Conservation (phyloP, 64 coral and sea anemone genomes). For the Cladopsammia gracilis region DNA sequence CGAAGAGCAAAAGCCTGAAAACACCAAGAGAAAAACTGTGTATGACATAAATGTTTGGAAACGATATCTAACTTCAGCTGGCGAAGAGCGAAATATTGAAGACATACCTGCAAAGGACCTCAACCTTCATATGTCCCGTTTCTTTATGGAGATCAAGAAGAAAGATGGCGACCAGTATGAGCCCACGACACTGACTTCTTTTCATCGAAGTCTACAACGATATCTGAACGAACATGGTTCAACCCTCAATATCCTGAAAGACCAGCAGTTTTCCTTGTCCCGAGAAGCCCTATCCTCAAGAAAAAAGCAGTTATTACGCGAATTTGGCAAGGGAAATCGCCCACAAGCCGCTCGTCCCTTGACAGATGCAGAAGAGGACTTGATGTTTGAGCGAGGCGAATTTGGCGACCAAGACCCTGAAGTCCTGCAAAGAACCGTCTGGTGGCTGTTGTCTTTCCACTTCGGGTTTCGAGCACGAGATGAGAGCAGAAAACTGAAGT, state of each 20-base stretch:
- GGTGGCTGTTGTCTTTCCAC: constrained; percentile 40
- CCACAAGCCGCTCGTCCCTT: neutral
- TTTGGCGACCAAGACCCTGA: constrained; percentile 36
- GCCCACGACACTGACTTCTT: too few relatives aligned
- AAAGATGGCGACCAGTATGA: too few relatives aligned
- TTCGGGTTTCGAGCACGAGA: constrained; percentile 29
- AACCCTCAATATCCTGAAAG: neutral
- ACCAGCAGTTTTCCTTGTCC: neutral
- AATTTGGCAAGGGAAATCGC: neutral
- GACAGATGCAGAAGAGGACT: constrained; percentile 40
- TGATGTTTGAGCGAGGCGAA: constrained; percentile 20
- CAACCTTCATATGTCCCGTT: too few relatives aligned
- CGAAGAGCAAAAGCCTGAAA: constrained; percentile 19
- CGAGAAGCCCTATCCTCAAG: neutral
- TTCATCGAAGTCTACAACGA: too few relatives aligned
- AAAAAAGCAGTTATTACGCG: neutral
- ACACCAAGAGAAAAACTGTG: neutral
- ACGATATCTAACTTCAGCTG: too few relatives aligned
- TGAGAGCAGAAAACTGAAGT: too few relatives aligned
- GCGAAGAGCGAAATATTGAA: too few relatives aligned
- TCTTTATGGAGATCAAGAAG: too few relatives aligned
- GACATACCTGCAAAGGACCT: too few relatives aligned
- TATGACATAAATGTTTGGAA: too few relatives aligned
- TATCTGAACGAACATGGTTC: neutral
- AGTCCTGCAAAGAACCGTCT: constrained; percentile 31